phyloP scores from a whole-genome alignment of 1,140 invertebrate species.

The Aphelenchoides avenae region DNA sequence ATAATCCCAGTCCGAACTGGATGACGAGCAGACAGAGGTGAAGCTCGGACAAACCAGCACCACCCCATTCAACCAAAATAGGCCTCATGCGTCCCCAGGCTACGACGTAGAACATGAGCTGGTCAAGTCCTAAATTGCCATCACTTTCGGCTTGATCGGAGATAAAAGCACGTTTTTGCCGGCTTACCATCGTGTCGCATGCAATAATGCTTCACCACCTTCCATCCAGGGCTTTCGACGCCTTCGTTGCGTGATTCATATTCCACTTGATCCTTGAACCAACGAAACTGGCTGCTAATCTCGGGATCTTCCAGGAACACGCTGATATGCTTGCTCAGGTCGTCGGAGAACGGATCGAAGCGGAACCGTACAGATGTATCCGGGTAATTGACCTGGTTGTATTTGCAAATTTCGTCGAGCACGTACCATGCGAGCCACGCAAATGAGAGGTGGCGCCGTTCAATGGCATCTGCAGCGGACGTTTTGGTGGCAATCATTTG shows the following conservation, averaged over 20 bases:
- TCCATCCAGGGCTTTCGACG: not conserved
- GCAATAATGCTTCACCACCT: not conserved
- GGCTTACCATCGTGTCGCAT: too few relatives aligned
- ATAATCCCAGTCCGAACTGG: conserved; percentile 6
- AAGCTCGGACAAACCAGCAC: too few relatives aligned
- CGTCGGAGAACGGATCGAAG: conserved; percentile 25
- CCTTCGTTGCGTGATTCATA: too few relatives aligned
- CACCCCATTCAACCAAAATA: conserved; percentile 16
- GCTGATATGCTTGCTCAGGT: conserved; percentile 20
- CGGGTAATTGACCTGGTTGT: not conserved
- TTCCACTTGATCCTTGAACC: too few relatives aligned
- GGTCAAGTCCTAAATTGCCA: conserved; percentile 17
- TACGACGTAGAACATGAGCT: conserved; percentile 21
- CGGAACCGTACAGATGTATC: too few relatives aligned
- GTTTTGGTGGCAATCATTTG: not conserved
- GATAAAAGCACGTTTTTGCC: too few relatives aligned
- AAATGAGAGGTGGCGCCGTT: conserved; percentile 32
- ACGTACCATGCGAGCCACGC: conserved; percentile 40
- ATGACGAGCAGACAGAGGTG: conserved; percentile 20
- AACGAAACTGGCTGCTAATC: too few relatives aligned
- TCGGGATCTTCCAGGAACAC: too few relatives aligned
- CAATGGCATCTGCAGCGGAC: not conserved
- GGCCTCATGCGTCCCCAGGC: conserved; percentile 8
- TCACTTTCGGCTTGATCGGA: too few relatives aligned
- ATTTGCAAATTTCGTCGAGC: conserved; percentile 17